A percentile compares a stretch with the other conserved stretches of the same genome.
Evolutionary conservation across 2,797 vertebrate species (phyloP).

Genomic region (Xyrichtys novacula): DNA sequence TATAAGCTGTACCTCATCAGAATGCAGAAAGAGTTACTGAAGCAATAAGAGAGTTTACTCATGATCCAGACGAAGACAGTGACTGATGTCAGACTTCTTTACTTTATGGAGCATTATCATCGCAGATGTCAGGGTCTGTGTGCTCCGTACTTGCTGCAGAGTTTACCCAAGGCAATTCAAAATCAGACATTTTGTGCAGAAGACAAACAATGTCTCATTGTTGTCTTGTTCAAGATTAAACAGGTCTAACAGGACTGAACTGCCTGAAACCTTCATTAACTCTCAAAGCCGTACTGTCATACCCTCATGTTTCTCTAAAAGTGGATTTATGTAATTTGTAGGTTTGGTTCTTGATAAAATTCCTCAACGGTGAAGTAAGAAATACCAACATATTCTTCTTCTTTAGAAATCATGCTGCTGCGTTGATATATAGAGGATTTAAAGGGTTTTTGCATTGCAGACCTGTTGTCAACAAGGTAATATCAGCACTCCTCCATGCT

Average conservation of each 20-base stretch:
- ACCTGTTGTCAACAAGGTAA: constrained; percentile 19
- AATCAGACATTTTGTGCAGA: constrained; percentile 8
- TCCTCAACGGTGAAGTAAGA: background rate
- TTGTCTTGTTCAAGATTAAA: background rate
- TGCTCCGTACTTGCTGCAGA: constrained; percentile 1
- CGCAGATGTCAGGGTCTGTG: constrained; percentile 17
- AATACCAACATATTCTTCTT: background rate
- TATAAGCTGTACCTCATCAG: background rate
- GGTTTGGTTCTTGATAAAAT: background rate
- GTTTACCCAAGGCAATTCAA: constrained; percentile 7
- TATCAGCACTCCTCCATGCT: constrained; percentile 44
- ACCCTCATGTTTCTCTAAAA: background rate
- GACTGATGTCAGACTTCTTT: constrained; percentile 3
- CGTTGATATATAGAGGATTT: background rate
- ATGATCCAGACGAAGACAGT: constrained; percentile 3
- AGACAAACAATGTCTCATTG: constrained; percentile 6
- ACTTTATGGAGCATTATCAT: constrained; percentile 15
- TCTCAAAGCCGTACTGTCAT: background rate
- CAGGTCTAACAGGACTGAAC: background rate
- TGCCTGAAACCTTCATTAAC: background rate
- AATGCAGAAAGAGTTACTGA: background rate
- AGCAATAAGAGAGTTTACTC: constrained; percentile 4
- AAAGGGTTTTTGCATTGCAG: constrained; percentile 11
- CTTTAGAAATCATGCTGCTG: background rate
- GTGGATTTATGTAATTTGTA: background rate